A percentile compares a stretch with the other conserved stretches of the same genome.
These are phyloP conservation scores for Delia radicum DNA, from an alignment of 1,140 invertebrate species.

Conservation along the genomic window DNA sequence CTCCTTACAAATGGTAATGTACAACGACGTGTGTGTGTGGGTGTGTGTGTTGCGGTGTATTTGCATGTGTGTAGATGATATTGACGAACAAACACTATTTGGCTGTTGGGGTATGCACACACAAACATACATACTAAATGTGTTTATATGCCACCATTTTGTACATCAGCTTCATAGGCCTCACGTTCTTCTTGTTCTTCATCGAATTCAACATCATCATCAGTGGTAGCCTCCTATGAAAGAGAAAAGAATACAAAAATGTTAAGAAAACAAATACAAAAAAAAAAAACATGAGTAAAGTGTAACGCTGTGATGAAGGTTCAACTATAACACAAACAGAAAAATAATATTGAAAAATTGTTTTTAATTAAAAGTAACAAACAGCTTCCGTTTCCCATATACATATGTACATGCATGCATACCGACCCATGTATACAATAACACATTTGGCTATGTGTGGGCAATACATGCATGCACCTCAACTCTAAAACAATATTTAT, in stretches of 20 bases:
- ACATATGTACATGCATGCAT: not conserved
- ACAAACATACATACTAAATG: not conserved
- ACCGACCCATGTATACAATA: no score
- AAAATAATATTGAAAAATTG: conserved; percentile 21
- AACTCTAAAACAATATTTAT: no score
- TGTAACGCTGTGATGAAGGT: not conserved
- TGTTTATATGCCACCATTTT: conserved; percentile 42
- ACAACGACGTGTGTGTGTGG: not conserved
- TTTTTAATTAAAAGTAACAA: conserved; percentile 28
- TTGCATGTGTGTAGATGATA: not conserved
- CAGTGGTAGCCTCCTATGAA: conserved; percentile 69
- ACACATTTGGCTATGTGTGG: not conserved
- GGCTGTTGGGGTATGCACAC: not conserved
- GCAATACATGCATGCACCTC: no score
- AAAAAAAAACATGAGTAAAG: not conserved
- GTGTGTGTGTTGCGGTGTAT: not conserved
- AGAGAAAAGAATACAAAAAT: not conserved
- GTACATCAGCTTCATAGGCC: conserved; percentile 45
- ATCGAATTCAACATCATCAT: conserved; percentile 69
- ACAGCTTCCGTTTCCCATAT: conserved; percentile 3
- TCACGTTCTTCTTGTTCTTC: conserved; percentile 61
- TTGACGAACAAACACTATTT: not conserved
- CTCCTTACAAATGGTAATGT: not conserved
- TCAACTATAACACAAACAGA: not conserved
- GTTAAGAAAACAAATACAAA: conserved; percentile 18